phyloP scores from a whole-genome alignment of 2,113 vertebrate genomes.

The Eptesicus fuscus region DNA sequence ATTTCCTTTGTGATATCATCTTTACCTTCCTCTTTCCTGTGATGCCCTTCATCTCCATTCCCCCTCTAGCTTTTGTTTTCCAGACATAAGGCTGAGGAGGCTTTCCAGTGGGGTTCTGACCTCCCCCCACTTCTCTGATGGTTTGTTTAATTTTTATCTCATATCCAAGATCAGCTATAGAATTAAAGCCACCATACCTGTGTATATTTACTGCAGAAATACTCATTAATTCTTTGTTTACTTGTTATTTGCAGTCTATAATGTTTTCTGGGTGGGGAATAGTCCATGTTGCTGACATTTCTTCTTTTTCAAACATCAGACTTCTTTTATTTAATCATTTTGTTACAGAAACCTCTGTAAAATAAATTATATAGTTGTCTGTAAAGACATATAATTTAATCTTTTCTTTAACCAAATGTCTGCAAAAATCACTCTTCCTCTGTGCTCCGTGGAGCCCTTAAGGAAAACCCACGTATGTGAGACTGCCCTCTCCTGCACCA shows the following conservation, averaged over 20 bases:
- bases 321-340: background rate
- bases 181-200: background rate
- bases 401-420: background rate
- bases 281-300: background rate
- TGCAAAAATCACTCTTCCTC: background rate
- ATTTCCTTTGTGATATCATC: background rate
- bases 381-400: background rate
- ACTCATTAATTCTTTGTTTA: background rate
- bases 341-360: background rate
- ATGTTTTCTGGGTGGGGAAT: background rate
- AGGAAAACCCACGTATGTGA: background rate
- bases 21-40: background rate
- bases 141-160: background rate
- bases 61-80: background rate
- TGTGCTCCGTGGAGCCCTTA: background rate
- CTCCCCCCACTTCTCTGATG: background rate
- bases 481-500: background rate
- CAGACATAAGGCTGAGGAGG: background rate
- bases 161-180: background rate
- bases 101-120: background rate
- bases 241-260: background rate
- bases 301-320: background rate
- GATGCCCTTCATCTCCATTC: background rate
- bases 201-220: background rate
- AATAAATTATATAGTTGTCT: background rate